Base-by-base conservation (phyloP, 2,797 vertebrate genomes). In the Poeciliopsis paucimaculata region DNA sequence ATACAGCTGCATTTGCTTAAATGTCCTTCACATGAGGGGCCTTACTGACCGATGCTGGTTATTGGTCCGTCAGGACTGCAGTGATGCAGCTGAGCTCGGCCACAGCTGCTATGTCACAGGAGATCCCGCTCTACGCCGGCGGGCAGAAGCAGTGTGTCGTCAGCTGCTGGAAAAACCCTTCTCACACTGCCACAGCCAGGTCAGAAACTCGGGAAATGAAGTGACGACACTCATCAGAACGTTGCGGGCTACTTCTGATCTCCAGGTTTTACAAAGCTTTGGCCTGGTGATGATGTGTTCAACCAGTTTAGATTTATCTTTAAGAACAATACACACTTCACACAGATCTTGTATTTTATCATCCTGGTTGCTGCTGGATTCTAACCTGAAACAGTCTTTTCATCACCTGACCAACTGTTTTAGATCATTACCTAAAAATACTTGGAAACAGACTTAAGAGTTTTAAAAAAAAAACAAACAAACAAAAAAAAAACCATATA, bases 181-280 rank as follows among this genome's bases (percentile, higher is more conserved):
- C 90, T 82, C 45, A 39, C 95, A 94, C 26, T 98, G 97, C 77
- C 97, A 98, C 51, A 34, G 36, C 0, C 89, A 95, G 95, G 98
- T 98, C 77, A 95, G 96, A 77, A 62, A 10, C 55, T 12, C 0
- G 1, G 41, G 1, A 80, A 6, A 26, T 9, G 34, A 7, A 36
- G 12, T 34, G 43, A 15, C 13, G 26, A 0, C 36, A 75, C 72
- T 73, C 11, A 41, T 43, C 10, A 26, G 66, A 68, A 43, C 4
- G 11, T 26, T 36, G 60, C 36, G 31, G 31, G 16, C 6, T 0
- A 26, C 41, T 26, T 26, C 64, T 5, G 12, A 68, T 13, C 10
- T 68, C 23, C 39, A 6, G 23, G 66, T 68, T 68, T 26, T 26
- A 43, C 26, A 41, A 68, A 41, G 4, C 36, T 12, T 66, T 23